phyloP scores from a whole-genome alignment of 2,888 invertebrate species.

The Eucera pruinosa region DNA sequence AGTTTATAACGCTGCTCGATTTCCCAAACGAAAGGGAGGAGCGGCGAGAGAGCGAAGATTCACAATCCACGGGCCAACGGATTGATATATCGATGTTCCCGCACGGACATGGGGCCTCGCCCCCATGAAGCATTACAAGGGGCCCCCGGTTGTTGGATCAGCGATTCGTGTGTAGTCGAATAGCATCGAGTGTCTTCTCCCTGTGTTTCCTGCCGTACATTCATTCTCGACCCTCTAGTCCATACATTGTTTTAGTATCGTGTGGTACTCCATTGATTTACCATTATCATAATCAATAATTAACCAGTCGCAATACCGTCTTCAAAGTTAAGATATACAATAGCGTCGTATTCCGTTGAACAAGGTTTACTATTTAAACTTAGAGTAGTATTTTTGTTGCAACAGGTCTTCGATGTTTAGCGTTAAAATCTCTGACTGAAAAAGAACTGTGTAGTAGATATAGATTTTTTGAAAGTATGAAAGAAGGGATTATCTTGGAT shows the following conservation, averaged over 20 bases:
- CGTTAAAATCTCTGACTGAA: too few species aligned
- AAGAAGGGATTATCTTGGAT: too few species aligned
- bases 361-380: too few species aligned
- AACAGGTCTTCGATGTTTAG: too few species aligned
- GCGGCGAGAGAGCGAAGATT: conserved; percentile 53
- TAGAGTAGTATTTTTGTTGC: too few species aligned
- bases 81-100: conserved; percentile 65
- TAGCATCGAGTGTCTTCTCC: conserved; percentile 57
- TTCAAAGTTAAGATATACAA: too few species aligned
- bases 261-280: not conserved
- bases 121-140: conserved; percentile 59
- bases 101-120: conserved; percentile 58
- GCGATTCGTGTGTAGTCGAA: conserved; percentile 58
- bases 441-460: too few species aligned
- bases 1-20: conserved; percentile 64
- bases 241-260: conserved; percentile 11
- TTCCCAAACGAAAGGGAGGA: conserved; percentile 60
- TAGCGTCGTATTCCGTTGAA: too few species aligned
- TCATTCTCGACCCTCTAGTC: conserved; percentile 36
- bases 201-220: conserved; percentile 54
- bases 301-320: too few species aligned
- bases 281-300: not conserved
- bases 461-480: too few species aligned
- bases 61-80: conserved; percentile 54
- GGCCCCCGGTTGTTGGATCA: conserved; percentile 55